Percentiles rank a stretch among this genome's conserved stretches.
These are phyloP conservation scores for Antechinus flavipes DNA, from an alignment of 2,113 vertebrate species.

Conservation along the genomic window DNA sequence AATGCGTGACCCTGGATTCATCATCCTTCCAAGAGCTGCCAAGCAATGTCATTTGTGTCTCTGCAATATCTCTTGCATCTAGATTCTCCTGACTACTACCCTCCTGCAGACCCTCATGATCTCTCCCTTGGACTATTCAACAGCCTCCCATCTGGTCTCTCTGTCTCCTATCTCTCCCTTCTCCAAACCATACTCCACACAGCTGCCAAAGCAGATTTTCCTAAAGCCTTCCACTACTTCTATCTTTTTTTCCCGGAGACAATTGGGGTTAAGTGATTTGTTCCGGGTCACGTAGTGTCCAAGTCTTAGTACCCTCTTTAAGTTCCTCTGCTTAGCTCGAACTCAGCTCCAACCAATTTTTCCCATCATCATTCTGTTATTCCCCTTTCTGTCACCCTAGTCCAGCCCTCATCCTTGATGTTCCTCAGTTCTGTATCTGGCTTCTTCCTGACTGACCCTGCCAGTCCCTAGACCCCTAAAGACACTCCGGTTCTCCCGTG, in stretches of 20 bases:
- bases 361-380: background rate
- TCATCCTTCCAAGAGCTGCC: background rate
- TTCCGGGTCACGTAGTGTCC: too few relatives aligned
- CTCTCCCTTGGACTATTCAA: background rate
- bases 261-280: too few relatives aligned
- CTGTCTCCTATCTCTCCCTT: too few relatives aligned
- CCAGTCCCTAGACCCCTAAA: background rate
- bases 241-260: too few relatives aligned
- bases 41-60: background rate
- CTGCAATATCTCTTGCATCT: background rate
- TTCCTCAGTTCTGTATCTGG: background rate
- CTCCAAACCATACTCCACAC: background rate
- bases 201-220: background rate
- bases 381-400: background rate
- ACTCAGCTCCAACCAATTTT: background rate
- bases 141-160: too few relatives aligned
- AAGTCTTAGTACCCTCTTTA: background rate
- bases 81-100: background rate
- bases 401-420: background rate
- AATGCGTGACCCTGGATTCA: background rate
- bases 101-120: too few relatives aligned
- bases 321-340: background rate
- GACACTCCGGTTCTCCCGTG: too few relatives aligned
- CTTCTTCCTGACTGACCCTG: background rate
- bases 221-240: background rate